Evolutionary conservation across 2,113 vertebrate species (phyloP), one percentile per base, ranked within the genome.

Genomic region (Vireo altiloquus): DNA sequence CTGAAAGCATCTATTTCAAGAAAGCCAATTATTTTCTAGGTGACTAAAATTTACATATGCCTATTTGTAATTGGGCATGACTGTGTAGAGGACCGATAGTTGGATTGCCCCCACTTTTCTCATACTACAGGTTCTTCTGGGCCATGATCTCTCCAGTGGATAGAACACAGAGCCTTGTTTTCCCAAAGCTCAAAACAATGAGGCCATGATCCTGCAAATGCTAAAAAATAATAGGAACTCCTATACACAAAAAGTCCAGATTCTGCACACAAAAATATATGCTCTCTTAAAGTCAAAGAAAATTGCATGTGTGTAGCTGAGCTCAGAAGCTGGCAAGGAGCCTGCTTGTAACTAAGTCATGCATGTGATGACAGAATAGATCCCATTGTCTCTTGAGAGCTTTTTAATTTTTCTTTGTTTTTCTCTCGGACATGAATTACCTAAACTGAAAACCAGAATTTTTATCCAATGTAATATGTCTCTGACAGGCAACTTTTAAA

Each of bases 341-440:
- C 82, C 90, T 60, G 82, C 52, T 92, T 75, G 39, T 95, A 94
- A 90, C 60, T 75, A 84, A 90, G 65, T 76, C 65, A 35, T 72
- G 31, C 49, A 57, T 90, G 35, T 87, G 72, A 92, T 61, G 88
- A 84, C 80, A 94, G 88, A 96, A 93, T 49, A 78, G 72, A 96
- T 20, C 31, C 80, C 86, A 89, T 87, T 93, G 90, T 94, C 72
- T 82, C 85, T 88, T 59, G 47, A 87, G 72, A 87, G 64, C n/a
- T 78, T 89, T 96, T 83, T 46, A 81, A 60, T 71, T 93, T 96
- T 93, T 37, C 37, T 90, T 81, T 92, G 47, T 93, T 94, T 28
- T 94, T 90, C 47, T 89, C 82, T 78, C 74, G 68, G 37, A 94
- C 56, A 28, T 53, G 37, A 88, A 90, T 81, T 92, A 74, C 49